Evolutionary conservation across 2,888 invertebrate species (phyloP), one percentile per base, ranked within the genome.

Genomic region (Omphaloscelis lunosa): DNA sequence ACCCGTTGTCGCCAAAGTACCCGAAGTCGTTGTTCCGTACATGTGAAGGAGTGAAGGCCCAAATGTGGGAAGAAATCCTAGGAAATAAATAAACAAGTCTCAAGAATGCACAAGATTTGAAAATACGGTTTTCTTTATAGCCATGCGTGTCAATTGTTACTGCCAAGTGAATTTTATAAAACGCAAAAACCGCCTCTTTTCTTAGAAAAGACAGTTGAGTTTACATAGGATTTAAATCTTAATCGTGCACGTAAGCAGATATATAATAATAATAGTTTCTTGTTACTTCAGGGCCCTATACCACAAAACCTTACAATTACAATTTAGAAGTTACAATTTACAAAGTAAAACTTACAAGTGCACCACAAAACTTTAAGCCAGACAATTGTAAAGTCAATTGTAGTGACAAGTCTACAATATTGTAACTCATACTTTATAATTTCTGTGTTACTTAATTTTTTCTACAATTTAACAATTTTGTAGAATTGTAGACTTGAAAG

Each of bases 1-100:
- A 4, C 80, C 84, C 6, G 85, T 79, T 0, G 83, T 62, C 0
- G 86, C 87, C 7, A 89, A 29, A 8, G 86, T 82, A 5, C 84
- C 86, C 2, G 85, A 72, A 15, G 85, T 80, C 1, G 90, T 76
- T 0, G 97, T 91, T 23, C 97, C 97, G 89, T 99, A 99, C 91
- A 99, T 97, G 90, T 98, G 98, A 3, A 99, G 92, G 90, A 98
- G 98, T 0, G 98, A 97, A 1, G 99, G 99, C 0, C 99, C 99
- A 93, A 98, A 98, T 0, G 98, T 98, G 0, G 99, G 99, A 45
- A 98, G 95, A 89, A 97, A 98, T 92, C 97, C 98, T 98, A 34
- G 1, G n/a, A 56, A 39, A 51, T 48, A n/a, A 45, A 48, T 6
- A 69, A 56, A 27, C 15, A 45, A 29, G 63, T 58, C 5, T 12